Evolutionary conservation across 2,888 invertebrate genomes (phyloP).

Genomic region (Cybosia mesomella): DNA sequence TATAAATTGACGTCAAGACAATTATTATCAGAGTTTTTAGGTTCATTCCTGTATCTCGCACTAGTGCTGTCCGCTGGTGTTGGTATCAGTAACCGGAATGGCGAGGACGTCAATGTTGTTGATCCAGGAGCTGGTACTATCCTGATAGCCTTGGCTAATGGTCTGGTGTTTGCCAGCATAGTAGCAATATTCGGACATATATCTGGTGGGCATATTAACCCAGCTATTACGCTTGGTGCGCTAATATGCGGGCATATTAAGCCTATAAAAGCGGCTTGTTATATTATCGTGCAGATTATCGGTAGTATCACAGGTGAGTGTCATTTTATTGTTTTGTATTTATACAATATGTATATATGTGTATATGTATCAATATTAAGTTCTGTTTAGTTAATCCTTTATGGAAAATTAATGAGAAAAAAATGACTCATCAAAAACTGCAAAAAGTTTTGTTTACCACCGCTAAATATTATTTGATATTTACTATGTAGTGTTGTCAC

Average conservation of each 20-base stretch:
- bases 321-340: neutral
- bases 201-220: conserved; percentile 60
- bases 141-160: conserved; percentile 45
- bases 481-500: too few relatives aligned
- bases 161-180: conserved; percentile 47
- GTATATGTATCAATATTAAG: too few relatives aligned
- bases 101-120: neutral
- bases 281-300: conserved; percentile 48
- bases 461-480: too few relatives aligned
- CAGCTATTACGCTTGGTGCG: conserved; percentile 56
- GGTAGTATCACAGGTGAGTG: conserved; percentile 54
- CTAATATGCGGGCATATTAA: conserved; percentile 54
- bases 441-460: too few relatives aligned
- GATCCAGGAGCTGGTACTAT: conserved; percentile 13
- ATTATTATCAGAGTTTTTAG: conserved; percentile 53
- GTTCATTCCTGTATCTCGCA: conserved; percentile 50
- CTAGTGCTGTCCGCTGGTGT: conserved; percentile 42
- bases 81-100: neutral
- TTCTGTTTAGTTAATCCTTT: too few relatives aligned
- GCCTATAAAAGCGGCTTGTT: conserved; percentile 53
- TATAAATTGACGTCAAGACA: conserved; percentile 42
- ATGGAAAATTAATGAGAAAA: too few relatives aligned
- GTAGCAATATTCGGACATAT: conserved; percentile 54
- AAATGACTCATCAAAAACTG: too few relatives aligned
- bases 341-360: too few relatives aligned